Percentiles rank a stretch among this genome's conserved stretches.
Evolutionary conservation across 2,888 invertebrate species (phyloP).

Genomic region (Nezara viridula): DNA sequence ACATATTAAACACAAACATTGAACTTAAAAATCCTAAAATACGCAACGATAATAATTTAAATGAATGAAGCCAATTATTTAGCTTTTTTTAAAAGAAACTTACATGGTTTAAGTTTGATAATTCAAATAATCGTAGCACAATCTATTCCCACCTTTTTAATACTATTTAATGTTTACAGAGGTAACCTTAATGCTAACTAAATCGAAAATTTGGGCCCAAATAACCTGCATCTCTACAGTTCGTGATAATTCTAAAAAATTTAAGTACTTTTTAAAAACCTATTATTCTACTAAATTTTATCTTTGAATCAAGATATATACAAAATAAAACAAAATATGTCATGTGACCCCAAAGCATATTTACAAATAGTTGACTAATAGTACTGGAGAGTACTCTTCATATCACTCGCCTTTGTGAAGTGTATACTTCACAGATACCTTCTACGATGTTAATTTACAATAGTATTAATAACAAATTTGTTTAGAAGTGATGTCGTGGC

Average conservation of each 20-base stretch:
- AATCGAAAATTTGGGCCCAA: not conserved
- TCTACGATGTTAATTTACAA: conserved; percentile 34
- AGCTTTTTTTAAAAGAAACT: not conserved
- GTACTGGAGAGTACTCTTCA: conserved; percentile 5
- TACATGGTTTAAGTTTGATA: not conserved
- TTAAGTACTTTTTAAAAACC: not conserved
- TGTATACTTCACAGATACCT: conserved; percentile 47
- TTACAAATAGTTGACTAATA: conserved; percentile 51
- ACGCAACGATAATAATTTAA: not conserved
- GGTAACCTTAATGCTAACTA: conserved; percentile 27
- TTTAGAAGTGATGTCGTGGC: not conserved
- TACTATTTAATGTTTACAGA: conserved; percentile 30
- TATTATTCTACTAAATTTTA: not conserved
- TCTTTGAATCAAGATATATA: not conserved
- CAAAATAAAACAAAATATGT: not conserved
- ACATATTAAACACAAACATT: not conserved
- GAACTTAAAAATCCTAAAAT: not conserved
- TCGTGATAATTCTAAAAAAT: not conserved
- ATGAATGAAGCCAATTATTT: not conserved
- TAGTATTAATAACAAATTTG: not conserved
- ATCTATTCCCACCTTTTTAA: conserved; percentile 59
- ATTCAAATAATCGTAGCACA: conserved; percentile 49
- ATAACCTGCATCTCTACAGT: not conserved
- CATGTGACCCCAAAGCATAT: conserved; percentile 40
- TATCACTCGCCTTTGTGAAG: conserved; percentile 53